Evolutionary conservation across 2,113 vertebrate species (phyloP).

Genomic region (Probosciger aterrimus): DNA sequence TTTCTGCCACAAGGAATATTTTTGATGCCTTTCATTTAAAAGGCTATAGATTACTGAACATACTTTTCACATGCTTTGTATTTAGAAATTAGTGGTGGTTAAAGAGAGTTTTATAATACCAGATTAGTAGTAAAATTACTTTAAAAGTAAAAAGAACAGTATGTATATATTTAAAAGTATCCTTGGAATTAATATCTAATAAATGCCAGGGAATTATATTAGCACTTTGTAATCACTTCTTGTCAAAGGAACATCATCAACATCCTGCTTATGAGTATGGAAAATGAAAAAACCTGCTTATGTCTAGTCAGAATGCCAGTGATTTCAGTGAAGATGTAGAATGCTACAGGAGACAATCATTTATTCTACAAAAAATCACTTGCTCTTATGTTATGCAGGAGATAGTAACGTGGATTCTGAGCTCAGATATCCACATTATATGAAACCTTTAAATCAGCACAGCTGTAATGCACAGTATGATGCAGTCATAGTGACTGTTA

Average conservation of each 20-base stretch:
- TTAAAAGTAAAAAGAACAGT: slow-evolving; percentile 60
- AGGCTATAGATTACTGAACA: slow-evolving; percentile 66
- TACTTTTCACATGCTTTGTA: slow-evolving; percentile 73
- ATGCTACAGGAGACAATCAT: slow-evolving; percentile 75
- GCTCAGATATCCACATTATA: not conserved
- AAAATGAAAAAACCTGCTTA: not conserved
- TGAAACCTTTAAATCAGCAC: slow-evolving; percentile 6
- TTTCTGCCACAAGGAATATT: slow-evolving; percentile 66
- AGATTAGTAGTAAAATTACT: slow-evolving; percentile 72
- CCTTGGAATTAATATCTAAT: slow-evolving; percentile 71
- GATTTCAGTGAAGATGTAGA: slow-evolving; percentile 59
- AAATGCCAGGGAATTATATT: slow-evolving; percentile 69
- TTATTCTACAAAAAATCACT: slow-evolving; percentile 29
- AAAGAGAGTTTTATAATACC: slow-evolving; percentile 73
- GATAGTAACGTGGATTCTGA: not conserved
- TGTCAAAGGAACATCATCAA: slow-evolving; percentile 31
- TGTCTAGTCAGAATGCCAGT: slow-evolving; percentile 46
- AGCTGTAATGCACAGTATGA: not conserved
- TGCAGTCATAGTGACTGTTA: not conserved
- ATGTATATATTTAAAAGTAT: slow-evolving; percentile 69
- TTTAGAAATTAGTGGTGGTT: slow-evolving; percentile 69
- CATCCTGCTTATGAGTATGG: slow-evolving; percentile 43
- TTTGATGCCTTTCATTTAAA: slow-evolving; percentile 73
- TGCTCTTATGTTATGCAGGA: slow-evolving; percentile 6
- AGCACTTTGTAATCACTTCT: slow-evolving; percentile 77